These are phyloP conservation scores for Eudasyphora cyanicolor DNA, from an alignment of 2,888 invertebrate species.

Conservation along the genomic window DNA sequence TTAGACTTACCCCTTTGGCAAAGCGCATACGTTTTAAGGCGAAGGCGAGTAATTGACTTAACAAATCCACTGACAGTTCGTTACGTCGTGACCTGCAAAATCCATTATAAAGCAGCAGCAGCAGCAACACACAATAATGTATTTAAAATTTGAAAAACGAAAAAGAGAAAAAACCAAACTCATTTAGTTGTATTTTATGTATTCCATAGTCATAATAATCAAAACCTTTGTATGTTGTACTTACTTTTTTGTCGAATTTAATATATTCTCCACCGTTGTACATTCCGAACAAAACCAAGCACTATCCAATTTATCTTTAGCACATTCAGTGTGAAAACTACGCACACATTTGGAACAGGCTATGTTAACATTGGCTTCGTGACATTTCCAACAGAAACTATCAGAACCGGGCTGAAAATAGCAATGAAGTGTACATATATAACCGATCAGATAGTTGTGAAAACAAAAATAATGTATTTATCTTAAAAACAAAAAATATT, in stretches of 20 bases:
- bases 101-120: neutral
- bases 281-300: conserved; percentile 95
- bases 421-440: neutral
- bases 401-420: conserved; percentile 83
- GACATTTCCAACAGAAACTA: conserved; percentile 95
- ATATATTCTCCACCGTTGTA: conserved; percentile 82
- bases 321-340: conserved; percentile 91
- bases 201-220: neutral
- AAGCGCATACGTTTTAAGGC: conserved; percentile 90
- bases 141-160: neutral
- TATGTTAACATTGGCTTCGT: conserved; percentile 84
- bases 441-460: conserved; percentile 12
- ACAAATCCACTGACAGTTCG: conserved; percentile 81
- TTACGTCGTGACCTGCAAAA: conserved; percentile 72
- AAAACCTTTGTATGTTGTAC: neutral
- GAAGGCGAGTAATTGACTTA: conserved; percentile 89
- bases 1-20: conserved; percentile 87
- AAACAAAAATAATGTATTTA: too few species aligned
- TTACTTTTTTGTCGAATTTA: conserved; percentile 75
- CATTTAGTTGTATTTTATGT: neutral
- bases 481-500: neutral
- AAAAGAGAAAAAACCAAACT: neutral
- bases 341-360: conserved; percentile 92
- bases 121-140: neutral
- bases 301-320: conserved; percentile 81